A percentile compares a stretch with the other conserved stretches of the same genome.
Conservation (phyloP, 2,888 invertebrate genomes). For the Mesorhabditis belari region DNA sequence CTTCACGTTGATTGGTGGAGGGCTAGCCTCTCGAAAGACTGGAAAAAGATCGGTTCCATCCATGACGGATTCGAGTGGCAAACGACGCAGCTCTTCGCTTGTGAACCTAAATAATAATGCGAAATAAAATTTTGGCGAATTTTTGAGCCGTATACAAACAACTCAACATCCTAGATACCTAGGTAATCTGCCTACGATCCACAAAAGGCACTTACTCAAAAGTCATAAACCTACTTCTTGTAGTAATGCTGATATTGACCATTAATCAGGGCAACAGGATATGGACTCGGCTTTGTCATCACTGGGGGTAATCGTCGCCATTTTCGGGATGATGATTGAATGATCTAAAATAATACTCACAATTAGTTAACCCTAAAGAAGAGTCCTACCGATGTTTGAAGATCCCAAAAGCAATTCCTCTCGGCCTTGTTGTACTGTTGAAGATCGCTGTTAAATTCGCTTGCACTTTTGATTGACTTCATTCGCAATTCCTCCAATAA, state of each 20-base stretch:
- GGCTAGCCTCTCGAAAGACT: constrained; percentile 32
- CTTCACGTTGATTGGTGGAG: constrained; percentile 34
- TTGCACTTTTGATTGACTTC: constrained; percentile 72
- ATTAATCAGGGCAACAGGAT: constrained; percentile 86
- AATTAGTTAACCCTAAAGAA: neutral
- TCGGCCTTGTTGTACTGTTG: constrained; percentile 71
- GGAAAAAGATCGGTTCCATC: constrained; percentile 58
- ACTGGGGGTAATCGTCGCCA: constrained; percentile 20
- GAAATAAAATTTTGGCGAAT: neutral
- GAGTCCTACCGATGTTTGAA: constrained; percentile 68
- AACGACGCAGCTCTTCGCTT: constrained; percentile 76
- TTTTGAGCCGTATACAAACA: neutral
- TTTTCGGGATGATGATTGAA: constrained; percentile 22
- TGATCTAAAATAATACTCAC: constrained; percentile 20
- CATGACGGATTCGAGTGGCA: constrained; percentile 83
- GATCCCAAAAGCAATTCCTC: constrained; percentile 76
- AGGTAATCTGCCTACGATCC: neutral
- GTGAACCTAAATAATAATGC: constrained; percentile 61
- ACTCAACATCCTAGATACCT: neutral
- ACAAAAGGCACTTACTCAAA: neutral
- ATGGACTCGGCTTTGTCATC: constrained; percentile 54
- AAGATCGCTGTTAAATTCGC: constrained; percentile 67
- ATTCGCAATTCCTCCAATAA: constrained; percentile 65
- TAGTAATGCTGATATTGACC: constrained; percentile 91
- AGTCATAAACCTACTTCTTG: constrained; percentile 60